These are phyloP conservation scores for Stomatorhinus ivindoensis DNA, from an alignment of 2,113 vertebrate species.

Conservation along the genomic window DNA sequence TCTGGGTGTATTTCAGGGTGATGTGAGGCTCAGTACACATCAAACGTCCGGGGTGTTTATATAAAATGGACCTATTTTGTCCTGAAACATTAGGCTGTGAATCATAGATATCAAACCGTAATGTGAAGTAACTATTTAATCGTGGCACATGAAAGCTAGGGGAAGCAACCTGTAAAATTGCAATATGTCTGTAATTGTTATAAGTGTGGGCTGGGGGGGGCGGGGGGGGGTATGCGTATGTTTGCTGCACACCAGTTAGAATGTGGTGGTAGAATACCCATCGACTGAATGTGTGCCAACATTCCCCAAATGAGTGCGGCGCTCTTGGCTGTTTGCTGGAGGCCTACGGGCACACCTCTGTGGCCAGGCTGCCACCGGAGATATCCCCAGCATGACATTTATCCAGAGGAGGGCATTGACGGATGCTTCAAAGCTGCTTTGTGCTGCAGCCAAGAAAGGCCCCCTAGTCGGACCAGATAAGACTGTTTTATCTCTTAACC, in stretches of 20 bases:
- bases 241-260: background rate
- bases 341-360: constrained; percentile 42
- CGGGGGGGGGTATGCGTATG: background rate
- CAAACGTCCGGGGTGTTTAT: constrained; percentile 7
- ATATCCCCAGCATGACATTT: constrained; percentile 65
- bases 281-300: background rate
- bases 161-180: constrained; percentile 3
- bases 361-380: constrained; percentile 59
- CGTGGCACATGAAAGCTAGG: background rate
- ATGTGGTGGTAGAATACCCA: background rate
- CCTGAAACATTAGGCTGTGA: constrained; percentile 15
- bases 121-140: background rate
- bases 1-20: constrained; percentile 14
- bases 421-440: constrained; percentile 65
- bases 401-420: constrained; percentile 61
- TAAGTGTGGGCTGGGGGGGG: background rate
- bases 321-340: constrained; percentile 56
- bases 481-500: constrained; percentile 53
- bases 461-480: constrained; percentile 59
- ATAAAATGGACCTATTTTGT: constrained; percentile 5
- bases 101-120: constrained; percentile 6
- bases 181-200: background rate
- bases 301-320: constrained; percentile 25
- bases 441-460: constrained; percentile 56
- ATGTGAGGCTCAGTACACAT: constrained; percentile 13